These are phyloP conservation scores for Meda fulgida DNA, from an alignment of 2,797 vertebrate species.

Conservation along the genomic window DNA sequence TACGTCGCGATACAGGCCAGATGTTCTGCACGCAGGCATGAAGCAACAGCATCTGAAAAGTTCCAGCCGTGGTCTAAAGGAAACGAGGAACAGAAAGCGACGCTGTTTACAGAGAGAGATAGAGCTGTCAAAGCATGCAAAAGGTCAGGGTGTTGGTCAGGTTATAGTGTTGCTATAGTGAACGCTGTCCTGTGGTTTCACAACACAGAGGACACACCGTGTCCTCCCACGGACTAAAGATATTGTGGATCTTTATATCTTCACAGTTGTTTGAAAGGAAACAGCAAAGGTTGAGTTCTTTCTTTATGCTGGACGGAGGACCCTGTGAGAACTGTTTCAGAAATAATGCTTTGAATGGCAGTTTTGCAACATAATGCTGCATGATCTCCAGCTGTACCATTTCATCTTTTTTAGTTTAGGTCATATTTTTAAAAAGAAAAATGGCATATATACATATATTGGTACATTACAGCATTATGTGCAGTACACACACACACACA, in stretches of 20 bases:
- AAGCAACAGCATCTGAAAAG: slow-evolving; percentile 52
- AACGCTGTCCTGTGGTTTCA: slow-evolving; percentile 35
- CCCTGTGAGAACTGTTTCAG: slow-evolving; percentile 15
- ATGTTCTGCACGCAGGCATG: slow-evolving; percentile 50
- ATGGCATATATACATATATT: not conserved
- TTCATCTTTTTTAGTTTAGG: not conserved
- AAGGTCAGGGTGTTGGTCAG: slow-evolving; percentile 37
- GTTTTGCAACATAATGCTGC: slow-evolving; percentile 1
- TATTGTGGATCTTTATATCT: slow-evolving; percentile 30
- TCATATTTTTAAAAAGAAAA: not conserved
- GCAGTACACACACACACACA: not conserved
- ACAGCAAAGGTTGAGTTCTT: slow-evolving; percentile 31
- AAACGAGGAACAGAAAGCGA: slow-evolving; percentile 1
- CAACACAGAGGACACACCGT: slow-evolving; percentile 12
- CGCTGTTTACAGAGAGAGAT: slow-evolving; percentile 34
- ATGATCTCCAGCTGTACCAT: not conserved
- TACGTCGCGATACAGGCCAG: slow-evolving; percentile 39
- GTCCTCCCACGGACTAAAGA: slow-evolving; percentile 23
- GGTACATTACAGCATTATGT: not conserved
- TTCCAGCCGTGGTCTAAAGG: slow-evolving; percentile 3
- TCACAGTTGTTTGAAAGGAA: slow-evolving; percentile 17
- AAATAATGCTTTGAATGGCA: not conserved
- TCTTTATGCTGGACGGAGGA: slow-evolving; percentile 11
- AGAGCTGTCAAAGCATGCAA: slow-evolving; percentile 25
- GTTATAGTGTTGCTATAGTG: slow-evolving; percentile 26